phyloP scores from a whole-genome alignment of 2,888 invertebrate genomes.

The Drosophila mulleri region DNA sequence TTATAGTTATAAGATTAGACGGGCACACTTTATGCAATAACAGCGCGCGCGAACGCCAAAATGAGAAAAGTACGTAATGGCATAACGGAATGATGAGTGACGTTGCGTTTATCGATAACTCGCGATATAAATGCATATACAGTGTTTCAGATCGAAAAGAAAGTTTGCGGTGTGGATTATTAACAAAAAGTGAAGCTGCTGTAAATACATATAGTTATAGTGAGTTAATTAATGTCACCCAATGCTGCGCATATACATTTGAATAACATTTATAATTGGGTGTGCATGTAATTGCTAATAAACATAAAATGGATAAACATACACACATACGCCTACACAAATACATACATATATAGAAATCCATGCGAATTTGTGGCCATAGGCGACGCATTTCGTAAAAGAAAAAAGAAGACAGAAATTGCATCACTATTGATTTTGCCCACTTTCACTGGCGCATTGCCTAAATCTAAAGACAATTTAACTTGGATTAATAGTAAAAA shows the following conservation, averaged over 20 bases:
- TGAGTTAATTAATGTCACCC: slow-evolving; percentile 36
- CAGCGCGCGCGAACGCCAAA: slow-evolving; percentile 24
- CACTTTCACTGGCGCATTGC: slow-evolving; percentile 70
- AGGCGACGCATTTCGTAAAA: slow-evolving; percentile 41
- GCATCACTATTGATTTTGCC: slow-evolving; percentile 79
- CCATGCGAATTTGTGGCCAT: slow-evolving; percentile 42
- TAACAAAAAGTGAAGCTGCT: slow-evolving; percentile 57
- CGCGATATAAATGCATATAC: slow-evolving; percentile 46
- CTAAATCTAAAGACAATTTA: slow-evolving; percentile 27
- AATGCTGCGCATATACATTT: slow-evolving; percentile 1
- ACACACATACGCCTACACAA: slow-evolving; percentile 15
- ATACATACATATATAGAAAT: slow-evolving; percentile 21
- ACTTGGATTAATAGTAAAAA: slow-evolving; percentile 8
- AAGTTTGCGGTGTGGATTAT: slow-evolving; percentile 67
- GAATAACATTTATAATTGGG: neutral
- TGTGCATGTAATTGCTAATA: slow-evolving; percentile 18
- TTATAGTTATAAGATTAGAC: neutral
- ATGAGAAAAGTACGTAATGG: neutral
- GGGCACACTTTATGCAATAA: slow-evolving; percentile 34
- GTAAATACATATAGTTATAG: slow-evolving; percentile 52
- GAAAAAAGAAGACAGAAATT: slow-evolving; percentile 47
- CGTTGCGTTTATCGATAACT: slow-evolving; percentile 41
- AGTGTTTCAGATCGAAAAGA: slow-evolving; percentile 55
- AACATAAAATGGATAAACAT: slow-evolving; percentile 40
- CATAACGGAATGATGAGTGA: slow-evolving; percentile 19